phyloP scores from a whole-genome alignment of 2,888 invertebrate genomes.

The Lycia hirtaria region DNA sequence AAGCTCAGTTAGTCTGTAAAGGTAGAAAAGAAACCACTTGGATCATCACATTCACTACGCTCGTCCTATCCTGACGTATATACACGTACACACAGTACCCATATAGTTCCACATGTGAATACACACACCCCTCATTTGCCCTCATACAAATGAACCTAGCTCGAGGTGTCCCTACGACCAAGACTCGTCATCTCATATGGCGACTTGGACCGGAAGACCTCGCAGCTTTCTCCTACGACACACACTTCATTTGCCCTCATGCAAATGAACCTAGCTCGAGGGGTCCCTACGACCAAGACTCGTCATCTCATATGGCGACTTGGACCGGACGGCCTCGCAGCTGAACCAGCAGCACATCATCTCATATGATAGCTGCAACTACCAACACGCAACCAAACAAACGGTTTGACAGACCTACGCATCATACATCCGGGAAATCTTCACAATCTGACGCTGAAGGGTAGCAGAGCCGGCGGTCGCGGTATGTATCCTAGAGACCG shows the following conservation, averaged over 20 bases:
- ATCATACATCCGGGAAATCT: not conserved
- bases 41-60: not conserved
- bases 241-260: not conserved
- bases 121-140: no score
- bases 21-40: not conserved
- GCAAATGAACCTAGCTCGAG: not conserved
- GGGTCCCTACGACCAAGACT: no score
- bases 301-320: no score
- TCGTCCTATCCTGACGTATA: conserved; percentile 6
- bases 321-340: no score
- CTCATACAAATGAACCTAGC: no score
- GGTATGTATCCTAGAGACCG: not conserved
- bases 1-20: not conserved
- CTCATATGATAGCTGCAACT: no score
- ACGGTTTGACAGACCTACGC: not conserved
- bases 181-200: not conserved
- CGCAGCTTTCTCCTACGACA: not conserved
- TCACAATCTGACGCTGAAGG: not conserved
- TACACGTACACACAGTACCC: not conserved
- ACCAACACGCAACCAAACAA: no score
- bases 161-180: no score
- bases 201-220: not conserved
- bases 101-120: not conserved
- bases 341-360: no score
- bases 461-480: not conserved